phyloP scores from a whole-genome alignment of 2,113 vertebrate genomes.

The Mellivora capensis region DNA sequence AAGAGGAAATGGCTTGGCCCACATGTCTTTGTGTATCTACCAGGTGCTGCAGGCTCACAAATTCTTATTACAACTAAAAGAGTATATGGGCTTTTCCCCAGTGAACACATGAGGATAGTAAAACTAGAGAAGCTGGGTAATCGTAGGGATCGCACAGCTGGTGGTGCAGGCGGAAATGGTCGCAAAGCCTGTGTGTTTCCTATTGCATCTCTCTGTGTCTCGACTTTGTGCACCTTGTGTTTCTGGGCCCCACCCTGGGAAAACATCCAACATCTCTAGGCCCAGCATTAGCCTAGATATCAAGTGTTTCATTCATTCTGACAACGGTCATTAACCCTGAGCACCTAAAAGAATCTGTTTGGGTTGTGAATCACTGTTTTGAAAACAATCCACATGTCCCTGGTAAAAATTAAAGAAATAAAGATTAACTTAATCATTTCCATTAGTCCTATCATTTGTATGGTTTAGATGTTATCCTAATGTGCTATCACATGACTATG shows the following conservation, averaged over 20 bases:
- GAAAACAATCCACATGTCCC: background rate
- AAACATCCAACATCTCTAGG: constrained; percentile 15
- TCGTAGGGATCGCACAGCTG: background rate
- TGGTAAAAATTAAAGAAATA: background rate
- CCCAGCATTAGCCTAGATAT: constrained; percentile 32
- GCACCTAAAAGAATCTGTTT: constrained; percentile 15
- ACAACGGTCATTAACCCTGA: constrained; percentile 43
- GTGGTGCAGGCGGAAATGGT: background rate
- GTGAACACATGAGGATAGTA: background rate
- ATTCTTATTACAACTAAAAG: background rate
- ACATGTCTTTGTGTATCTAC: background rate
- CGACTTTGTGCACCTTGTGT: background rate
- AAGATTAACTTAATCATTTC: constrained; percentile 22
- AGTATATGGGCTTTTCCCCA: background rate
- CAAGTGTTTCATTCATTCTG: constrained; percentile 9
- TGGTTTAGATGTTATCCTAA: background rate
- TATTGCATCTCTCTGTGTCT: background rate
- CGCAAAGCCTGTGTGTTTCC: background rate
- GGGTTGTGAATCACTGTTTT: constrained; percentile 56
- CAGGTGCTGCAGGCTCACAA: background rate
- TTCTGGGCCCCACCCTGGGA: background rate
- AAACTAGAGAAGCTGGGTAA: background rate
- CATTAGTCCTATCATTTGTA: background rate
- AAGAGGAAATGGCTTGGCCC: background rate
- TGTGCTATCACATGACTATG: background rate